A percentile compares a stretch with the other conserved stretches of the same genome.
These are phyloP conservation scores for Drosophila teissieri DNA, from an alignment of 1,140 invertebrate species.

Conservation along the genomic window DNA sequence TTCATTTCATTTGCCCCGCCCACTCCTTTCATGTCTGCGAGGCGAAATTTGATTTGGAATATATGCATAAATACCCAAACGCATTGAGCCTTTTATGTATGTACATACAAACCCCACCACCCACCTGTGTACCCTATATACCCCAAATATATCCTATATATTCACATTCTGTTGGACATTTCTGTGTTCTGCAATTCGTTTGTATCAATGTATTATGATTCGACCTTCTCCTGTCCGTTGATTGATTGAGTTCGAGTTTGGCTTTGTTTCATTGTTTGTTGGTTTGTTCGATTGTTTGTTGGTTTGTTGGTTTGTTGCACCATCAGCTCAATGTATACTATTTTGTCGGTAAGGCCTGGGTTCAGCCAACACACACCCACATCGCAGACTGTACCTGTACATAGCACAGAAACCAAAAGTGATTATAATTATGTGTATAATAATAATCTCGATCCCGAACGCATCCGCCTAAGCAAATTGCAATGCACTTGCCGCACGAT, in stretches of 20 bases:
- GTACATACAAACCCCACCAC: constrained; percentile 18
- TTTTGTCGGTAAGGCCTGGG: constrained; percentile 31
- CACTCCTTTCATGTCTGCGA: constrained; percentile 3
- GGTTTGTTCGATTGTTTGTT: constrained; percentile 46
- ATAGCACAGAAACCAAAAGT: constrained; percentile 34
- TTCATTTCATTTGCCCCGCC: constrained; percentile 44
- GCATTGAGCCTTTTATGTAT: constrained; percentile 29
- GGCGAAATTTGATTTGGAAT: constrained; percentile 49
- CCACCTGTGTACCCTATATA: not conserved
- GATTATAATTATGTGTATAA: constrained; percentile 14
- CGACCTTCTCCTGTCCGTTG: constrained; percentile 27
- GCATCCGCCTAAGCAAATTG: constrained; percentile 29
- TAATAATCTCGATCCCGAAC: constrained; percentile 35
- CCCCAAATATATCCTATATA: constrained; percentile 7
- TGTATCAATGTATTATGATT: constrained; percentile 42
- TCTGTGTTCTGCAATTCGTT: constrained; percentile 19
- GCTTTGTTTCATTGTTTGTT: constrained; percentile 40
- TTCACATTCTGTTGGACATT: constrained; percentile 14
- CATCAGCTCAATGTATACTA: constrained; percentile 39
- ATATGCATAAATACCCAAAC: constrained; percentile 31
- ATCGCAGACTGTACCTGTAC: constrained; percentile 45
- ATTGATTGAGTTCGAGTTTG: constrained; percentile 41
- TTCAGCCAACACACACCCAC: constrained; percentile 32
- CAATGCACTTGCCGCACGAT: not conserved
- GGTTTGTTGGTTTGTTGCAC: constrained; percentile 53